Percentiles rank a stretch among this genome's conserved stretches.
These are phyloP conservation scores for Mongoloraphidia duomilia DNA, from an alignment of 2,888 invertebrate species.

Conservation along the genomic window DNA sequence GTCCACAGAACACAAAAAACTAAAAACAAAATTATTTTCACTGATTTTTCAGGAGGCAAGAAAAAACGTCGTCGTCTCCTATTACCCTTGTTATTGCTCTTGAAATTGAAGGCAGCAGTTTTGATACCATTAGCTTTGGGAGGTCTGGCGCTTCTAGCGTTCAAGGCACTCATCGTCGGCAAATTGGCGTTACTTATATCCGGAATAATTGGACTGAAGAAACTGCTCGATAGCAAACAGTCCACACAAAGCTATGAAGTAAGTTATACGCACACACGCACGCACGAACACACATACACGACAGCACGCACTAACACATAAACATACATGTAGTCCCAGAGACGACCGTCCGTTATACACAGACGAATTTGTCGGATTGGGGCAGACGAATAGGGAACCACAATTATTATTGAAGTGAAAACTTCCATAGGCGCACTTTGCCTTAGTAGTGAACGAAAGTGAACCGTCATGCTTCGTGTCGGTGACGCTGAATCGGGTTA, in stretches of 20 bases:
- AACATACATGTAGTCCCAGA: too few species aligned
- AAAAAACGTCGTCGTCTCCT: constrained; percentile 66
- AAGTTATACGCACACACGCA: constrained; percentile 29
- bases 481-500: too few species aligned
- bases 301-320: too few species aligned
- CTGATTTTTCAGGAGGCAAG: constrained; percentile 46
- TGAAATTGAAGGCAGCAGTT: constrained; percentile 66
- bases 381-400: too few species aligned
- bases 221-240: constrained; percentile 55
- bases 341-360: too few species aligned
- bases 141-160: constrained; percentile 60
- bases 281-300: too few species aligned
- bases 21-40: constrained; percentile 2
- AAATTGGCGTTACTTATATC: constrained; percentile 70
- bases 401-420: too few species aligned
- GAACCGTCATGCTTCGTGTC: too few species aligned
- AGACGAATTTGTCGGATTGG: too few species aligned
- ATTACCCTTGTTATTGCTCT: constrained; percentile 55
- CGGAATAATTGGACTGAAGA: constrained; percentile 56
- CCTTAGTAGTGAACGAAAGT: too few species aligned
- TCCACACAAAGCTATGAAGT: constrained; percentile 56
- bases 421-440: too few species aligned
- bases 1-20: background rate
- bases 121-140: constrained; percentile 66
- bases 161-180: constrained; percentile 72